A percentile compares a stretch with the other conserved stretches of the same genome.
These are phyloP conservation scores for Oostethus manadensis DNA, from an alignment of 2,113 vertebrate genomes.

Conservation along the genomic window DNA sequence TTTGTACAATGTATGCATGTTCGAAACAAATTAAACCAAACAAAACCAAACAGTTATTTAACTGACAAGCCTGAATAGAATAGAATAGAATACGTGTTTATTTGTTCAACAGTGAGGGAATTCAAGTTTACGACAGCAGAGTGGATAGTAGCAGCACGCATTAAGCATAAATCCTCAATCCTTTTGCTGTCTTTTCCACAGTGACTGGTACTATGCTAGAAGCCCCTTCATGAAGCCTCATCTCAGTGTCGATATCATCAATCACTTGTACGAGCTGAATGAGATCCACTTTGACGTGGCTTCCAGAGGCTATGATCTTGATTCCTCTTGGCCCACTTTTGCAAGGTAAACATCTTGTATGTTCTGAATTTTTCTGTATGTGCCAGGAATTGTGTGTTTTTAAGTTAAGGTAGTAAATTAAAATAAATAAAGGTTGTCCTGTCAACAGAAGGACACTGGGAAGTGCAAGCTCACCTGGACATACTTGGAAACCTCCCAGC, in stretches of 20 bases:
- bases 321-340: slow-evolving; percentile 91
- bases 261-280: slow-evolving; percentile 90
- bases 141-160: not conserved
- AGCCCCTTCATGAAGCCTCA: slow-evolving; percentile 90
- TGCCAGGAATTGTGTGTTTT: not conserved
- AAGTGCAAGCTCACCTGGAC: slow-evolving; percentile 75
- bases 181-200: slow-evolving; percentile 41
- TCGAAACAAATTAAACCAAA: too few relatives aligned
- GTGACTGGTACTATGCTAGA: slow-evolving; percentile 93
- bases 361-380: too few relatives aligned
- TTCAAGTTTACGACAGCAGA: not conserved
- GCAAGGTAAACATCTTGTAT: slow-evolving; percentile 75
- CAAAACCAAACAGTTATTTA: too few relatives aligned
- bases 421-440: not conserved
- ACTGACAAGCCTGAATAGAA: too few relatives aligned
- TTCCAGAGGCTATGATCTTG: slow-evolving; percentile 89
- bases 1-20: too few relatives aligned
- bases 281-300: slow-evolving; percentile 87
- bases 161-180: not conserved
- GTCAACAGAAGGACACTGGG: slow-evolving; percentile 80
- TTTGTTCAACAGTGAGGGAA: not conserved
- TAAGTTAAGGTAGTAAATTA: not conserved
- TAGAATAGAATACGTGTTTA: not conserved
- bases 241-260: slow-evolving; percentile 85
- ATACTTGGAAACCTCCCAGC: slow-evolving; percentile 89